A percentile compares a stretch with the other conserved stretches of the same genome.
phyloP scores from a whole-genome alignment of 92 coral and sea anemone genomes.

The Porites evermanni region DNA sequence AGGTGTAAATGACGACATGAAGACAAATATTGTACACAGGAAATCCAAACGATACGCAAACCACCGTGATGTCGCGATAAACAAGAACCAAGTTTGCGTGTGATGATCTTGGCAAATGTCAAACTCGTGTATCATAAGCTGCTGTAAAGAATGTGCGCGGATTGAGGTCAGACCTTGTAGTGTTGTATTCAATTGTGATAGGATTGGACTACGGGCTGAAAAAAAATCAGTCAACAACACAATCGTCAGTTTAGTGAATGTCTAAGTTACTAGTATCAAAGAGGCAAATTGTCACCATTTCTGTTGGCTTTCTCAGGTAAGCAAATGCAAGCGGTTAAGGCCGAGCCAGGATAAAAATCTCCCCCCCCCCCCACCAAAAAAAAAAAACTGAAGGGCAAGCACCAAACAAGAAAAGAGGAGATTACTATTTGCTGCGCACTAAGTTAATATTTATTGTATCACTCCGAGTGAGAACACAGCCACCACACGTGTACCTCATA shows the following conservation, averaged over 20 bases:
- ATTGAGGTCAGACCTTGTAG: constrained; percentile 85
- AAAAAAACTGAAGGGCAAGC: no score
- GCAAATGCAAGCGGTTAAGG: no score
- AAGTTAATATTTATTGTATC: no score
- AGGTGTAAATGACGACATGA: constrained; percentile 90
- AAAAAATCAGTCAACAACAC: not conserved
- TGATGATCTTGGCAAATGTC: constrained; percentile 89
- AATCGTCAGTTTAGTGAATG: not conserved
- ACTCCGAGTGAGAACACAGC: no score
- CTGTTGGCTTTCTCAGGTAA: no score
- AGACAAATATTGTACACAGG: constrained; percentile 77
- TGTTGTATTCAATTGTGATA: constrained; percentile 86
- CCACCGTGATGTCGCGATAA: constrained; percentile 83
- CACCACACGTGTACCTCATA: no score
- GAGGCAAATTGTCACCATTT: no score
- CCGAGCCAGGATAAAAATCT: no score
- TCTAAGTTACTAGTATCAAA: not conserved
- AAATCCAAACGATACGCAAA: constrained; percentile 86
- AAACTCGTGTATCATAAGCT: constrained; percentile 69
- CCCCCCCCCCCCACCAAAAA: no score
- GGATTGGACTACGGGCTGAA: constrained; percentile 90
- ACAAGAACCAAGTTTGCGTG: constrained; percentile 86
- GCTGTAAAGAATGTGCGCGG: constrained; percentile 78
- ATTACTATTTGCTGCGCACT: no score
- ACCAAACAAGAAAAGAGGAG: no score